Percentiles rank a stretch among this genome's conserved stretches.
These are phyloP conservation scores for Camponotus fellah DNA, from an alignment of 2,888 invertebrate species.

Conservation along the genomic window DNA sequence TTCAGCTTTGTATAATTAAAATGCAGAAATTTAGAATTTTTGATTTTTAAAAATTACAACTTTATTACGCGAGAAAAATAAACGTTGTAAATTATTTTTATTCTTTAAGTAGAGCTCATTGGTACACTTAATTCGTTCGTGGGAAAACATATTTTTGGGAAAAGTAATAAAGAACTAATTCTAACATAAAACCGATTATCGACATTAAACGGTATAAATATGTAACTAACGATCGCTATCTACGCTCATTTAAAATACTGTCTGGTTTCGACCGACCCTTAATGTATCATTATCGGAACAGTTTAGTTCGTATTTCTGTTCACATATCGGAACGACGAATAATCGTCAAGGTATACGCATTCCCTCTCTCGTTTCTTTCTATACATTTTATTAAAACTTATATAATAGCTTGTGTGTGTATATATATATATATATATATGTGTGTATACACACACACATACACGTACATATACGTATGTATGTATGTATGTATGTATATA, in stretches of 20 bases:
- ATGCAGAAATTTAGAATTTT: not conserved
- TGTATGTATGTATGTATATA: conserved; percentile 67
- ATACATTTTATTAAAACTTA: conserved; percentile 47
- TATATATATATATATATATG: conserved; percentile 59
- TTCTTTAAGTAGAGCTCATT: not conserved
- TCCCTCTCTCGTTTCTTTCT: conserved; percentile 22
- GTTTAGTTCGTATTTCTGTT: conserved; percentile 15
- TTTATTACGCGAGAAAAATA: not conserved
- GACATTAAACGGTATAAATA: conserved; percentile 49
- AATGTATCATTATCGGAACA: conserved; percentile 38
- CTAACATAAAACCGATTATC: conserved; percentile 4
- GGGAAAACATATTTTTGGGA: not conserved
- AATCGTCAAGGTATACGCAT: conserved; percentile 21
- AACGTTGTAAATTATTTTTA: not conserved
- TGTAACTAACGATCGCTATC: conserved; percentile 55
- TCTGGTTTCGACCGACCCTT: conserved; percentile 70
- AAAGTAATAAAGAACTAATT: not conserved
- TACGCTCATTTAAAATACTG: conserved; percentile 81
- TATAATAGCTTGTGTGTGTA: conserved; percentile 47
- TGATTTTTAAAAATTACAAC: conserved; percentile 9
- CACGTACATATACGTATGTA: conserved; percentile 60
- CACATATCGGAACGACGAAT: conserved; percentile 26
- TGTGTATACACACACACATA: conserved; percentile 57
- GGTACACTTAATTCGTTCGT: not conserved
- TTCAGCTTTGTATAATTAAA: conserved; percentile 17